Base-by-base conservation (phyloP, 1,140 invertebrate genomes). In the Drosophila ironensis region DNA sequence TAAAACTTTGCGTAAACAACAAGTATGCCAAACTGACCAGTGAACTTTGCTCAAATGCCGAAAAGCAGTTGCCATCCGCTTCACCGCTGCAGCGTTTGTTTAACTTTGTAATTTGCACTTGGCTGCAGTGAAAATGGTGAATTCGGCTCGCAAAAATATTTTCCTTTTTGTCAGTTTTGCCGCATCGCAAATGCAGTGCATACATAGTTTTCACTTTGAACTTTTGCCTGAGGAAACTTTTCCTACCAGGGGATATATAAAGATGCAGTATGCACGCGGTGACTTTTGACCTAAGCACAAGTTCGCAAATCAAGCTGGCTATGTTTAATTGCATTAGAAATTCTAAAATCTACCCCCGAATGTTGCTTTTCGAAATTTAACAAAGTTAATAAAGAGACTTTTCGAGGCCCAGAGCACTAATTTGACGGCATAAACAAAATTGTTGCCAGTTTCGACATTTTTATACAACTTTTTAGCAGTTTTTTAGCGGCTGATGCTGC, bases 101-200 rank as follows among this genome's bases (percentile, higher is more conserved):
- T 4, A 61, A 37, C 40, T 61, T 22, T 46, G 30, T 19, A 63
- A 61, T 61, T 61, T 63, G 30, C 56, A 38, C 54, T 63, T 16
- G 59, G 47, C 59, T 63, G 59, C 59, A 63, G 54, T 38, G 24
- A 17, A 60, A 38, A 37, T 16, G 14, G 12, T 38, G 11, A 16
- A 37, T 59, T 59, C 9, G 20, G 9, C 3, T 35, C 19, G 1
- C 12, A 8, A 38, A 25, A 33, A 64, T 17, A 8, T 11, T 63
- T 46, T 28, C 12, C 38, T 27, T 1, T 40, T 57, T 51, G 11
- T 35, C 20, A 47, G 30, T 12, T n/a, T 63, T 84, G 72, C 78
- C 77, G 78, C 77, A 81, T 84, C 69, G 78, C 78, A 72, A 81
- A 81, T 81, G 70, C 77, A 64, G 60, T 57, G 59, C 68, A n/a